Evolutionary conservation across 2,113 vertebrate genomes (phyloP).

Genomic region (Talpa occidentalis): DNA sequence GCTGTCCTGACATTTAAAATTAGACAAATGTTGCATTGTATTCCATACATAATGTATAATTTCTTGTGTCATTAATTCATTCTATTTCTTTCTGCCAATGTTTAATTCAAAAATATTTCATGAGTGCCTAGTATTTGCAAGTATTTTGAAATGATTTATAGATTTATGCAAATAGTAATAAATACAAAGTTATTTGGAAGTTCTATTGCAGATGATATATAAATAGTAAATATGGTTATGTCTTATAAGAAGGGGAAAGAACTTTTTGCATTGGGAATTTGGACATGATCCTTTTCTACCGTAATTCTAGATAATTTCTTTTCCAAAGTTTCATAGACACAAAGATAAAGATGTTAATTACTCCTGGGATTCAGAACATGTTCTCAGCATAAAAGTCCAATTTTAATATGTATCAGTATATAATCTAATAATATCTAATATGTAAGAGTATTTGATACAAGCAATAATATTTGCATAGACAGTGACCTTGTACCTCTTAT

Average conservation of each 20-base stretch:
- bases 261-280: neutral
- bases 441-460: neutral
- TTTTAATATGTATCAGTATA: neutral
- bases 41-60: neutral
- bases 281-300: neutral
- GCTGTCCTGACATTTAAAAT: constrained; percentile 11
- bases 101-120: constrained; percentile 5
- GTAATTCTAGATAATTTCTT: neutral
- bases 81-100: neutral
- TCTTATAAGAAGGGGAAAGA: neutral
- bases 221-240: neutral
- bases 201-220: neutral
- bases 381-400: neutral
- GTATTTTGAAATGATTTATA: neutral
- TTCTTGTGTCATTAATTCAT: constrained; percentile 6
- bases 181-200: neutral
- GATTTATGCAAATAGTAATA: neutral
- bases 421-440: neutral
- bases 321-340: neutral
- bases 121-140: neutral
- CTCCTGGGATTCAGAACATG: neutral
- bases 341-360: neutral
- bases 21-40: neutral
- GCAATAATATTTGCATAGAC: neutral
- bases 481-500: neutral